Percentiles rank a stretch among this genome's conserved stretches.
Evolutionary conservation across 2,113 vertebrate species (phyloP).

Genomic region (Scophthalmus maximus): DNA sequence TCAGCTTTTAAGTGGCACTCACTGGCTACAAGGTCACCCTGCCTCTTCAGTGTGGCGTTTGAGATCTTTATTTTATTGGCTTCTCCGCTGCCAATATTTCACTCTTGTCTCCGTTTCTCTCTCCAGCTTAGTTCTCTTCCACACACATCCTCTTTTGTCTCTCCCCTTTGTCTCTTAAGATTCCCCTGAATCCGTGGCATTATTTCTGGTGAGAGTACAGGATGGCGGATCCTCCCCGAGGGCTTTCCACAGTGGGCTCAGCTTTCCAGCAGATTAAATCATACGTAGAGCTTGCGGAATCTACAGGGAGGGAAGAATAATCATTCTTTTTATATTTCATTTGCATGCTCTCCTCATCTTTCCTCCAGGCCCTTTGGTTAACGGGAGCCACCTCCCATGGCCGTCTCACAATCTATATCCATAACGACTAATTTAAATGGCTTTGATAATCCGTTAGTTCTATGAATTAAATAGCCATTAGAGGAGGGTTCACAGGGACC

Average conservation of each 20-base stretch:
- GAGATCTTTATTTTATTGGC: constrained; percentile 66
- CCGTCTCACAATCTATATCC: constrained; percentile 65
- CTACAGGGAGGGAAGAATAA: constrained; percentile 49
- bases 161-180: constrained; percentile 30
- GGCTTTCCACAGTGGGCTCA: constrained; percentile 39
- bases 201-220: constrained; percentile 68
- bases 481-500: constrained; percentile 50
- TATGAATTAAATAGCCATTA: constrained; percentile 76
- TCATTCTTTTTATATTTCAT: constrained; percentile 63
- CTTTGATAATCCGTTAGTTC: constrained; percentile 75
- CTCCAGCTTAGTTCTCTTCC: constrained; percentile 46
- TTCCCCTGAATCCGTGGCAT: constrained; percentile 49
- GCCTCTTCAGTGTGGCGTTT: constrained; percentile 32
- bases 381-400: constrained; percentile 59
- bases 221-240: constrained; percentile 44
- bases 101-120: constrained; percentile 11
- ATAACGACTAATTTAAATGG: constrained; percentile 78
- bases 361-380: constrained; percentile 56
- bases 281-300: constrained; percentile 51
- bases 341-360: constrained; percentile 68
- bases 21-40: constrained; percentile 54
- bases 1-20: constrained; percentile 21
- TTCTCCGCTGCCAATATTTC: constrained; percentile 23
- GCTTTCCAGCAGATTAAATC: constrained; percentile 69
- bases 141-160: constrained; percentile 52